phyloP scores from a whole-genome alignment of 2,797 vertebrate genomes.

The Sciaenops ocellatus region DNA sequence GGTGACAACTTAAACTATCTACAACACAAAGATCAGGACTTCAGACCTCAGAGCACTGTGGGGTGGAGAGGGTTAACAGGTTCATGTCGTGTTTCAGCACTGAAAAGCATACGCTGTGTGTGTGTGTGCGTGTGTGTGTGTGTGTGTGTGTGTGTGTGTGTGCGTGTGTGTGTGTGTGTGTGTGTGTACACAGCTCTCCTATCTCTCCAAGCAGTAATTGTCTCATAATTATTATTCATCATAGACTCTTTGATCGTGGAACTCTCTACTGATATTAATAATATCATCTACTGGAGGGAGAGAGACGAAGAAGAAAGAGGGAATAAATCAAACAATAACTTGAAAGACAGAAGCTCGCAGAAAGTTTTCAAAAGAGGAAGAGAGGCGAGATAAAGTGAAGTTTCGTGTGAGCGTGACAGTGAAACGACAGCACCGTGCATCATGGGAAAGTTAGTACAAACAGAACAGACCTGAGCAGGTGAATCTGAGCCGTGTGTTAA shows the following conservation, averaged over 20 bases:
- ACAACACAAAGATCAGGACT: no score
- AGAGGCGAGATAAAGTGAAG: background rate
- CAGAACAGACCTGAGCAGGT: no score
- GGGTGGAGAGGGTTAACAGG: no score
- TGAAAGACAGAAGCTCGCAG: slow-evolving; percentile 11
- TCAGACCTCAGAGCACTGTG: no score
- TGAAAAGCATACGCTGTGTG: background rate
- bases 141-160: no score
- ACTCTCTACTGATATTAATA: slow-evolving; percentile 55
- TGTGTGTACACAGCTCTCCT: slow-evolving; percentile 11
- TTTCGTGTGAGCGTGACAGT: background rate
- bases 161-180: slow-evolving; percentile 24
- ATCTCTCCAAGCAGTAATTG: slow-evolving; percentile 54
- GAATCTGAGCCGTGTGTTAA: background rate
- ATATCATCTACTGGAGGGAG: slow-evolving; percentile 24
- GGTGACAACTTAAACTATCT: no score
- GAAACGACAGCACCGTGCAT: background rate
- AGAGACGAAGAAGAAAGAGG: background rate
- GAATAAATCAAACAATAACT: slow-evolving; percentile 14
- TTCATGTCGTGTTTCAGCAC: background rate
- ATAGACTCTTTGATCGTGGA: slow-evolving; percentile 55
- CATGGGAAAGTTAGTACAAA: background rate
- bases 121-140: background rate
- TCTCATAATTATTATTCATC: slow-evolving; percentile 67
- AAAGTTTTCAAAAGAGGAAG: background rate